These are phyloP conservation scores for Sorex maritimensis DNA, from an alignment of 2,797 vertebrate species.

Conservation along the genomic window DNA sequence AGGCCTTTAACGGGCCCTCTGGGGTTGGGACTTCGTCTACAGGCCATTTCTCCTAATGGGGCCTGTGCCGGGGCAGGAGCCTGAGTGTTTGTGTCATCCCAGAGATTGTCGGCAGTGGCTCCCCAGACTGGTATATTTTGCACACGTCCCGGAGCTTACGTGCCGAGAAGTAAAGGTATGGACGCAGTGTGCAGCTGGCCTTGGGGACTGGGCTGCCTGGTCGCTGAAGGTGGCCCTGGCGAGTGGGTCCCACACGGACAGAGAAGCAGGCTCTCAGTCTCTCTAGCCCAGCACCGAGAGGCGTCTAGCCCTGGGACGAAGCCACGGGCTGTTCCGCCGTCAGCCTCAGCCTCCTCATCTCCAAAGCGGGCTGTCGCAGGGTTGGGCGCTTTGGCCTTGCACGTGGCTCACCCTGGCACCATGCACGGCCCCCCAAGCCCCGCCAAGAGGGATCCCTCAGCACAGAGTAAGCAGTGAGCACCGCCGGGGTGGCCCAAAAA, in stretches of 20 bases:
- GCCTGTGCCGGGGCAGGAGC: conserved; percentile 76
- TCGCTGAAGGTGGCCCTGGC: not conserved
- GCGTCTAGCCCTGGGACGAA: not conserved
- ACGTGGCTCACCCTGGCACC: too few relatives aligned
- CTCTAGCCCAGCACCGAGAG: rapidly evolving
- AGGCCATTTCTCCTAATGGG: conserved; percentile 62
- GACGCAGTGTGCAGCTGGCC: not conserved
- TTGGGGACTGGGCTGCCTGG: not conserved
- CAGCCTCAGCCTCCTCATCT: not conserved
- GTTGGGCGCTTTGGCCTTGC: not conserved
- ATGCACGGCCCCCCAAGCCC: too few relatives aligned
- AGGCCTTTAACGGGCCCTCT: conserved; percentile 46
- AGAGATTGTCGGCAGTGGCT: conserved; percentile 66
- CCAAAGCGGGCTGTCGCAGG: not conserved
- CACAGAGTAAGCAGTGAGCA: too few relatives aligned
- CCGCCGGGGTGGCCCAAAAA: too few relatives aligned
- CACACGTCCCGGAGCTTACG: conserved; percentile 78
- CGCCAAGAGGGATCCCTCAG: too few relatives aligned
- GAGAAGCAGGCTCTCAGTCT: not conserved
- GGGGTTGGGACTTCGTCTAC: conserved; percentile 70
- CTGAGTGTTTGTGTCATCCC: conserved; percentile 52
- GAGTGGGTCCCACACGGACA: not conserved
- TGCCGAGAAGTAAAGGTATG: conserved; percentile 75
- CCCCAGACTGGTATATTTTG: conserved; percentile 67
- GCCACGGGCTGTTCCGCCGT: not conserved